phyloP scores from a whole-genome alignment of 2,797 vertebrate genomes.

The Mormyrus proboscirostris region DNA sequence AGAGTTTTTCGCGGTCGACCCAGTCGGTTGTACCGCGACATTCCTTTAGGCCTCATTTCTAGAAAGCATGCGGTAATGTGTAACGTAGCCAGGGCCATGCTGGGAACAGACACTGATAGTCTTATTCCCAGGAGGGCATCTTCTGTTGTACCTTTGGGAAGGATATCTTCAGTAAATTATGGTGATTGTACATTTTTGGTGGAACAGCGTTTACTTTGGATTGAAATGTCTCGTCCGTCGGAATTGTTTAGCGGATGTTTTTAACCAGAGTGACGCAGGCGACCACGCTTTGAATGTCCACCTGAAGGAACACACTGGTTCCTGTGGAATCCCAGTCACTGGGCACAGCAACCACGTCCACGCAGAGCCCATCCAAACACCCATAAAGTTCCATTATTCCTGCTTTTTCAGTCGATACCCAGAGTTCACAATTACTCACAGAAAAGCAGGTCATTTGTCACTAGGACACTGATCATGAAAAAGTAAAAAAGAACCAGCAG shows the following conservation, averaged over 20 bases:
- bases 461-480: not conserved
- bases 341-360: not conserved
- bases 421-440: not conserved
- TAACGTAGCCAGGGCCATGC: not conserved
- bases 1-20: constrained; percentile 47
- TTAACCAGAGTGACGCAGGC: not conserved
- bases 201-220: not conserved
- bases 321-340: not conserved
- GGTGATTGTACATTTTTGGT: not conserved
- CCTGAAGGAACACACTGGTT: not conserved
- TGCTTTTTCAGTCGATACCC: not conserved
- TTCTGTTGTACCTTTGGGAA: constrained; percentile 2
- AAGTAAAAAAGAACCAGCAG: not conserved
- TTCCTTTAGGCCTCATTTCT: not conserved
- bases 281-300: not conserved
- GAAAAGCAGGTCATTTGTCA: not conserved
- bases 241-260: not conserved
- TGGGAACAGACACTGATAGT: not conserved
- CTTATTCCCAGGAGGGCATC: not conserved
- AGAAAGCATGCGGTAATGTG: constrained; percentile 4
- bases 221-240: not conserved
- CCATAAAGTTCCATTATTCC: not conserved
- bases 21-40: not conserved
- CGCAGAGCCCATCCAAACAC: not conserved
- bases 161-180: not conserved